phyloP scores from a whole-genome alignment of 2,888 invertebrate genomes.

The Sthenelais limicola region DNA sequence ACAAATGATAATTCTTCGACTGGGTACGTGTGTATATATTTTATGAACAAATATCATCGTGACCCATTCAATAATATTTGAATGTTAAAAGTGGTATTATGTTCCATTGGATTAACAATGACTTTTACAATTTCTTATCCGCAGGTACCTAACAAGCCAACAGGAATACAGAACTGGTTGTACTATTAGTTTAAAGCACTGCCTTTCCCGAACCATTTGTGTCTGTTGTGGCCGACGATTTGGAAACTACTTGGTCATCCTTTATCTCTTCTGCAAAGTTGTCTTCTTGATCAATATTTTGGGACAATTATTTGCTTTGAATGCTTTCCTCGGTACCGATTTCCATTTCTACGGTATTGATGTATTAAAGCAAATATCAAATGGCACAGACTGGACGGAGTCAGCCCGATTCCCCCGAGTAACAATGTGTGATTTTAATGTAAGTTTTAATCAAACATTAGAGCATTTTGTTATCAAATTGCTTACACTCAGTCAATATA shows the following conservation, averaged over 20 bases:
- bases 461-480: no score
- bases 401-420: slow-evolving; percentile 68
- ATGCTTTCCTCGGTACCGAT: slow-evolving; percentile 72
- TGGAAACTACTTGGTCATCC: slow-evolving; percentile 73
- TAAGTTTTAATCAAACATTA: no score
- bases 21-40: no score
- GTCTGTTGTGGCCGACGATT: slow-evolving; percentile 69
- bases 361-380: slow-evolving; percentile 72
- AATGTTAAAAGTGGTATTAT: no score
- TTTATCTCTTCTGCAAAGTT: slow-evolving; percentile 73
- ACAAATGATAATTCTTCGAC: no score
- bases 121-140: background rate
- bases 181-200: slow-evolving; percentile 68
- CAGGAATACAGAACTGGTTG: slow-evolving; percentile 61
- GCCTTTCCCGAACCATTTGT: slow-evolving; percentile 69
- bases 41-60: no score
- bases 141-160: slow-evolving; percentile 51
- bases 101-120: background rate
- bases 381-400: slow-evolving; percentile 68
- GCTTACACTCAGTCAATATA: no score
- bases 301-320: slow-evolving; percentile 73
- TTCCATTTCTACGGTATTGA: slow-evolving; percentile 72
- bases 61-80: no score
- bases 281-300: slow-evolving; percentile 72
- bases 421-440: slow-evolving; percentile 70